These are phyloP conservation scores for Aplodontia rufa DNA, from an alignment of 2,113 vertebrate species.

Conservation along the genomic window DNA sequence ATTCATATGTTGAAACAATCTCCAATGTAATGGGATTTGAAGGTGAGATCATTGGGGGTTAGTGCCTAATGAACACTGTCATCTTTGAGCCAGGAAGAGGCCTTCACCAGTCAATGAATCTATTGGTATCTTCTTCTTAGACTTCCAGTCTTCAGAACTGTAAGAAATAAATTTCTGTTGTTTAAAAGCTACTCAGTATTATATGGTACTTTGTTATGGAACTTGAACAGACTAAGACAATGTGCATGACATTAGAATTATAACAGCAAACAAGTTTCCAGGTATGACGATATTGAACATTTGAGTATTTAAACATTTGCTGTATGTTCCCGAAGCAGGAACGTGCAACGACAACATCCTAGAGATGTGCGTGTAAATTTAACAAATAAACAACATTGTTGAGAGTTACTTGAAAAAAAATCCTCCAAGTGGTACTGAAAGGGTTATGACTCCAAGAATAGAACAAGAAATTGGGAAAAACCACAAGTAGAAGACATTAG, in stretches of 20 bases:
- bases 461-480: background rate
- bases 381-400: background rate
- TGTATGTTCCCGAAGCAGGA: background rate
- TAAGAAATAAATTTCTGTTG: background rate
- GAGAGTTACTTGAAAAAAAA: background rate
- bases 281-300: background rate
- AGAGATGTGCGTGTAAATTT: background rate
- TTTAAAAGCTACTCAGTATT: background rate
- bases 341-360: background rate
- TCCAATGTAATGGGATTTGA: background rate
- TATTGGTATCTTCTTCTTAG: background rate
- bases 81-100: background rate
- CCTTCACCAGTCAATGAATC: background rate
- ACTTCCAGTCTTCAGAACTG: background rate
- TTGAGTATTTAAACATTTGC: background rate
- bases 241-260: background rate
- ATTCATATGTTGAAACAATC: background rate
- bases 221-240: background rate
- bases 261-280: background rate
- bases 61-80: background rate
- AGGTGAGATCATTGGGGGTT: background rate
- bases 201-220: background rate
- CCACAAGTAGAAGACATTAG: background rate
- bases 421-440: background rate
- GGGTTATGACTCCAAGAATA: background rate